phyloP scores from a whole-genome alignment of 1,140 invertebrate genomes.

The Pomacea maculata region DNA sequence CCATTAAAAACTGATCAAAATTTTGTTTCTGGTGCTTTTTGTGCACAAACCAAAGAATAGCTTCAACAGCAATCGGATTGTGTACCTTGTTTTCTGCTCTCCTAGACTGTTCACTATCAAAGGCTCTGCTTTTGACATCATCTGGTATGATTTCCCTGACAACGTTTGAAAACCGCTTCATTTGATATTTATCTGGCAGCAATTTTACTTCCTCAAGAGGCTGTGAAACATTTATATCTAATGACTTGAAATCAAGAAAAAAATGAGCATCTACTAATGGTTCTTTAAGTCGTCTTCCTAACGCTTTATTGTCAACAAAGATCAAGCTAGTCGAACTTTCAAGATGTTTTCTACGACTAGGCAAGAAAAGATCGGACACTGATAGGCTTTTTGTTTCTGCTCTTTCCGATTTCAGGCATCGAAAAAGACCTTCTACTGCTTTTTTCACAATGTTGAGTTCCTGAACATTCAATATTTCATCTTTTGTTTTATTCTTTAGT shows the following conservation, averaged over 20 bases:
- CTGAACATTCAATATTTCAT: slow-evolving; percentile 36
- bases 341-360: slow-evolving; percentile 23
- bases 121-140: background rate
- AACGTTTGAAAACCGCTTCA: slow-evolving; percentile 36
- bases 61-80: slow-evolving; percentile 17
- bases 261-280: slow-evolving; percentile 12
- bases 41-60: slow-evolving; percentile 27
- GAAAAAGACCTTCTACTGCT: slow-evolving; percentile 41
- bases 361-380: slow-evolving; percentile 36
- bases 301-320: slow-evolving; percentile 19
- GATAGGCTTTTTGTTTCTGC: background rate
- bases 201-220: slow-evolving; percentile 14
- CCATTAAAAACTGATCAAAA: background rate
- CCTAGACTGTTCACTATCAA: background rate
- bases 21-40: slow-evolving; percentile 3
- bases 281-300: slow-evolving; percentile 17
- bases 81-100: slow-evolving; percentile 14
- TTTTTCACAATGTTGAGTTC: slow-evolving; percentile 37
- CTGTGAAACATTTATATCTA: slow-evolving; percentile 15
- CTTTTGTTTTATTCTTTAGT: slow-evolving; percentile 20
- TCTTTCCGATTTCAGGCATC: background rate
- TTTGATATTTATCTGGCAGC: slow-evolving; percentile 31
- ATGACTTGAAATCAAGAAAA: slow-evolving; percentile 28
- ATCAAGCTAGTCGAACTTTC: slow-evolving; percentile 27
- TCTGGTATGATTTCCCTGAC: slow-evolving; percentile 37